These are phyloP conservation scores for Eupithecia vulgata DNA, from an alignment of 2,888 invertebrate genomes.

Conservation along the genomic window DNA sequence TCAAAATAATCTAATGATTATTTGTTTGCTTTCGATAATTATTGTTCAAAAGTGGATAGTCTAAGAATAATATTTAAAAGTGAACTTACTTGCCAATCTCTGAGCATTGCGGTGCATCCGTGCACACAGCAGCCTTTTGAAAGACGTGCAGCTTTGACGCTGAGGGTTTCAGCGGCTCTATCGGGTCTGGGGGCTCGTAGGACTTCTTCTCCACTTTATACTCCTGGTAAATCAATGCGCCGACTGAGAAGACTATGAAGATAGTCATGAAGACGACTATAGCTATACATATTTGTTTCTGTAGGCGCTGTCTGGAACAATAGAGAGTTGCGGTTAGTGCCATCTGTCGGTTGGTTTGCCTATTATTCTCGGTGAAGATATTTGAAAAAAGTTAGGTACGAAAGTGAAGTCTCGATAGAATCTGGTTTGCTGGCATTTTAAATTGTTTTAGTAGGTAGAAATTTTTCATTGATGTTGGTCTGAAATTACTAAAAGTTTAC, in stretches of 20 bases:
- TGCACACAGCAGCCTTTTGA: constrained; percentile 89
- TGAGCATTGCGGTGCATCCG: constrained; percentile 90
- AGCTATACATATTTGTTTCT: constrained; percentile 16
- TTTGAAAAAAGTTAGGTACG: neutral
- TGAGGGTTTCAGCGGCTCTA: constrained; percentile 85
- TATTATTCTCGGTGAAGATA: neutral
- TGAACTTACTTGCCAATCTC: constrained; percentile 88
- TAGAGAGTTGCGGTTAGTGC: constrained; percentile 11
- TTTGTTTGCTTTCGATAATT: no score
- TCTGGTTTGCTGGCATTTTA: neutral
- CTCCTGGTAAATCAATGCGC: constrained; percentile 31
- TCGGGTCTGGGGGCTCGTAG: constrained; percentile 86
- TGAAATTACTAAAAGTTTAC: neutral
- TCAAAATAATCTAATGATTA: no score
- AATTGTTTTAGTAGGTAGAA: neutral
- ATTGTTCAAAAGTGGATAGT: no score
- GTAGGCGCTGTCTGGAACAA: constrained; percentile 67
- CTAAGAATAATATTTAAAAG: neutral
- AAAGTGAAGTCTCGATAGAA: neutral
- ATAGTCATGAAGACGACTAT: constrained; percentile 58
- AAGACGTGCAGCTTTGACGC: constrained; percentile 87
- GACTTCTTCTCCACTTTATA: constrained; percentile 18
- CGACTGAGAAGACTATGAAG: constrained; percentile 59
- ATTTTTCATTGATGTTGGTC: neutral
- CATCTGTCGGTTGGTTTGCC: neutral